Conservation (phyloP, 2,888 invertebrate species). For the Therioaphis trifolii region DNA sequence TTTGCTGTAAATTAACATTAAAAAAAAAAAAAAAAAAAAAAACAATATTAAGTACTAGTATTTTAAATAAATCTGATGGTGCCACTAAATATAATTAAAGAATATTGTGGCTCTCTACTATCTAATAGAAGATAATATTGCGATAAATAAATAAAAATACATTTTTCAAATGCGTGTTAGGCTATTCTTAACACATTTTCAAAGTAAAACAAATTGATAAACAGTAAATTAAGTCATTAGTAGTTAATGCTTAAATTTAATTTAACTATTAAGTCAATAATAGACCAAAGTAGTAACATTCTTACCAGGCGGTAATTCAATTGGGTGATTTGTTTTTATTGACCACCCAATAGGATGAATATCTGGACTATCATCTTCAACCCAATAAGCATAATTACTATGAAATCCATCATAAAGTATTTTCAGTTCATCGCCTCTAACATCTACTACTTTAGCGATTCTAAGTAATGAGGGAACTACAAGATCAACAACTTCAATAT, state of each 20-base stretch:
- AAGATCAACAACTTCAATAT: conserved; percentile 73
- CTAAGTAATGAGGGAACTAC: conserved; percentile 81
- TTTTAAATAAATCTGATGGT: too few relatives aligned
- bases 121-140: too few relatives aligned
- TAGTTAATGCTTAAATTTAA: too few relatives aligned
- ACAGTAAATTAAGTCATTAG: too few relatives aligned
- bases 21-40: neutral
- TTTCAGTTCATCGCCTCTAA: conserved; percentile 67
- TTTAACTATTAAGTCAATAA: too few relatives aligned
- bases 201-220: too few relatives aligned
- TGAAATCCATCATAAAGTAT: conserved; percentile 93
- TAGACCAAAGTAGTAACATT: neutral
- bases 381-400: conserved; percentile 84
- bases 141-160: too few relatives aligned
- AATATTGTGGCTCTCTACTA: too few relatives aligned
- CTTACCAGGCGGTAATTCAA: conserved; percentile 86
- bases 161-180: too few relatives aligned
- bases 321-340: conserved; percentile 85
- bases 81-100: too few relatives aligned
- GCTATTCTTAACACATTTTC: too few relatives aligned
- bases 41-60: neutral
- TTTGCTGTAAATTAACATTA: conserved; percentile 69
- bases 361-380: conserved; percentile 90
- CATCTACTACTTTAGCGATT: conserved; percentile 82
- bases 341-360: conserved; percentile 95